Evolutionary conservation across 2,888 invertebrate species (phyloP), one percentile per base, ranked within the genome.

Genomic region (Eulithis testata): DNA sequence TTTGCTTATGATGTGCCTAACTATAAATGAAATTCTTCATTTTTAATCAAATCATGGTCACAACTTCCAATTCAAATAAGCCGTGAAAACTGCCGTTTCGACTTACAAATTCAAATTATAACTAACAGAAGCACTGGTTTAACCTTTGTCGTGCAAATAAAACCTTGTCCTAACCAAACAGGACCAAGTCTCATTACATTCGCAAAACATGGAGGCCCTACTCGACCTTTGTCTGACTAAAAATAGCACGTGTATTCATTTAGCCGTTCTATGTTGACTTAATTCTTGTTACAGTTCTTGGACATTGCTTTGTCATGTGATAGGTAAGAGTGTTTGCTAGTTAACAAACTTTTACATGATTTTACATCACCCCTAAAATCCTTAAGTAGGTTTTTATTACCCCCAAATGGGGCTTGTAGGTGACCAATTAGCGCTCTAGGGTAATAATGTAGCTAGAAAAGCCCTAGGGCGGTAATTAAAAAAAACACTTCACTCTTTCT

Each of bases 211-310:
- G 77, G 81, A 11, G 44, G 58, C 73, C 72, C 65, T 69, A 76
- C 74, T 74, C 68, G 69, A 76, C 81, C 80, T 78, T 78, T 70
- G 70, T 73, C 66, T 55, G 55, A 40, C 71, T 79, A 75, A 76
- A 80, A 77, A 83, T 82, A 83, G 68, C 66, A 69, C 52, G 44
- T 72, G 68, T 77, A 76, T 78, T 74, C 73, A 77, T 76, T 73
- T 72, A 69, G 66, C 70, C 72, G 72, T 73, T 70, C 72, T 73
- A 68, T 72, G 76, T 71, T 71, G 62, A 75, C 70, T 68, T 76
- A 72, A 74, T 74, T 76, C 69, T 53, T 54, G 53, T 37, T 43
- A 53, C 31, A 63, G 31, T 12, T 6, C 4, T n/a, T n/a, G 37
- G 11, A n/a, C 6, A 3, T 37, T 44, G 31, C 8, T 21, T 11